Percentiles rank a stretch among this genome's conserved stretches.
Conservation (phyloP, 2,888 invertebrate genomes). For the Perdita meconis region DNA sequence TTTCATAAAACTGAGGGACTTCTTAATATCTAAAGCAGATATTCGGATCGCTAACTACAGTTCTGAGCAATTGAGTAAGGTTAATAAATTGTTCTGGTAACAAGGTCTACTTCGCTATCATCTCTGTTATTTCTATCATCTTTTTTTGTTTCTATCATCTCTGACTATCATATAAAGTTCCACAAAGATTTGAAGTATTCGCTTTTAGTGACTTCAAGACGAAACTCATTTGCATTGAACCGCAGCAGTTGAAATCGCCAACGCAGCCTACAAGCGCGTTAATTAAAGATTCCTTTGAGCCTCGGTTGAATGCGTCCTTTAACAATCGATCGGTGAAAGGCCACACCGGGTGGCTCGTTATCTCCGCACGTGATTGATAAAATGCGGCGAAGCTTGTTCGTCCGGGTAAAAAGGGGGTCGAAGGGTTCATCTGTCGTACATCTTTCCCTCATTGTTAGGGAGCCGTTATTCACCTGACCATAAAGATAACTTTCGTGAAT, state of each 20-base stretch:
- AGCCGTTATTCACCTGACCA: conserved; percentile 52
- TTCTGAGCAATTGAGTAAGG: too few relatives aligned
- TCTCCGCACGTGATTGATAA: conserved; percentile 31
- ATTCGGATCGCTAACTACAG: too few relatives aligned
- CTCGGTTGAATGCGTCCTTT: background rate
- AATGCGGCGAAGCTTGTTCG: conserved; percentile 17
- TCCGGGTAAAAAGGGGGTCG: background rate
- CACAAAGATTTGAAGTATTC: too few relatives aligned
- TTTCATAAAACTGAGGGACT: too few relatives aligned
- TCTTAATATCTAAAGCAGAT: too few relatives aligned
- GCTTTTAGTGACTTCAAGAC: background rate
- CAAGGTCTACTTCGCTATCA: too few relatives aligned
- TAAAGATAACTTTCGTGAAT: conserved; percentile 66
- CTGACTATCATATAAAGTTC: too few relatives aligned
- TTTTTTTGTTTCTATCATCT: too few relatives aligned
- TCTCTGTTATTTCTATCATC: too few relatives aligned
- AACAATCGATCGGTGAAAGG: conserved; percentile 32
- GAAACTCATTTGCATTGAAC: background rate
- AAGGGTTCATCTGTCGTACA: conserved; percentile 38
- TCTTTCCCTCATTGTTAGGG: conserved; percentile 59
- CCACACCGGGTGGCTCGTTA: conserved; percentile 30
- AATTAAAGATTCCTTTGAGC: background rate
- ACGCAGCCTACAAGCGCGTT: background rate
- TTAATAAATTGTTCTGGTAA: too few relatives aligned
- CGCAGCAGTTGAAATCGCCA: too few relatives aligned